Conservation (phyloP, 2,888 invertebrate species). For the Athetis lepigone region DNA sequence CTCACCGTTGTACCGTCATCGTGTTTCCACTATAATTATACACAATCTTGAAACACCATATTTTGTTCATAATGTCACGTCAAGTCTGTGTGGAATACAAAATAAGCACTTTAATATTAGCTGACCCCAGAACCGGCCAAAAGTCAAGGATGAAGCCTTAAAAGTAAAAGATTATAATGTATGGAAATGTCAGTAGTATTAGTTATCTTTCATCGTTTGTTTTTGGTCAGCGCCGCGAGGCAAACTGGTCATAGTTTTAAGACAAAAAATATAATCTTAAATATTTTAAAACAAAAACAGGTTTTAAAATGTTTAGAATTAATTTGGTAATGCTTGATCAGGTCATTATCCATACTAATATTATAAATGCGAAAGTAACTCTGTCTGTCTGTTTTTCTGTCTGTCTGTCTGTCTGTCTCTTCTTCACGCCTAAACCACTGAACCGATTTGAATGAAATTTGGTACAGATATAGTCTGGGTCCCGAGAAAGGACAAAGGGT, state of each 20-base stretch:
- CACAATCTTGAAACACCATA: slow-evolving; percentile 25
- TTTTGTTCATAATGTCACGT: slow-evolving; percentile 39
- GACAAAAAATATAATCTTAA: not conserved
- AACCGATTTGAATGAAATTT: too few species aligned
- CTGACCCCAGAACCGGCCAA: slow-evolving; percentile 47
- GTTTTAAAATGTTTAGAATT: too few species aligned
- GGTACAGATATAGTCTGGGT: too few species aligned
- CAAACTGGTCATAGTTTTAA: slow-evolving; percentile 10
- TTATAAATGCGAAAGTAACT: too few species aligned
- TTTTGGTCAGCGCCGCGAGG: slow-evolving; percentile 21
- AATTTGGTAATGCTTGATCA: too few species aligned
- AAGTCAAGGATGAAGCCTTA: slow-evolving; percentile 59
- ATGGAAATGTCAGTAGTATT: slow-evolving; percentile 48
- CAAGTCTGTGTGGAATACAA: slow-evolving; percentile 41
- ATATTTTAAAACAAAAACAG: not conserved
- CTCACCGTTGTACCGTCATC: slow-evolving; percentile 27
- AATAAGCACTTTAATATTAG: slow-evolving; percentile 42
- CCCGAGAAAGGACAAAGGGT: too few species aligned
- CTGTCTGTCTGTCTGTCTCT: too few species aligned
- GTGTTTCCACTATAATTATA: slow-evolving; percentile 13
- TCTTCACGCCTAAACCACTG: too few species aligned
- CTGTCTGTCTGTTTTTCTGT: too few species aligned
- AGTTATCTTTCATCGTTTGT: slow-evolving; percentile 41
- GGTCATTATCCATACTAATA: too few species aligned
- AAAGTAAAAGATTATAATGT: slow-evolving; percentile 51